These are phyloP conservation scores for Mungos mungo DNA, from an alignment of 2,113 vertebrate genomes.

Conservation along the genomic window DNA sequence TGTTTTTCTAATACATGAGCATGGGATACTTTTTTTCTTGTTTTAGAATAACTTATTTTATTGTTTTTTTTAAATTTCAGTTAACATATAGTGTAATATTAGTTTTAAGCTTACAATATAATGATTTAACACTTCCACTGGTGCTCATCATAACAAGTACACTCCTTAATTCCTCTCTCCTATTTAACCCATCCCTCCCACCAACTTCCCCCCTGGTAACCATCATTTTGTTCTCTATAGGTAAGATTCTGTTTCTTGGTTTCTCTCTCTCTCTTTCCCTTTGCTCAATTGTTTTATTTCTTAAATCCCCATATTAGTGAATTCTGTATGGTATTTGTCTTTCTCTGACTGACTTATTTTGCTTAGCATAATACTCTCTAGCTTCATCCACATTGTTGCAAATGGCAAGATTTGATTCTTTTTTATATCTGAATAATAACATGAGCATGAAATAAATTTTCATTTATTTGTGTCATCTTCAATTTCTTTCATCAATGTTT, in stretches of 20 bases:
- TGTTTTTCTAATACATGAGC: neutral
- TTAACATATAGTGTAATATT: neutral
- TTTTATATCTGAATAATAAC: neutral
- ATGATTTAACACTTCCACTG: neutral
- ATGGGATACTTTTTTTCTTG: neutral
- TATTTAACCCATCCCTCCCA: neutral
- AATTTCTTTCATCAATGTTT: neutral
- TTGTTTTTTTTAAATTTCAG: neutral
- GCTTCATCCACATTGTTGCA: neutral
- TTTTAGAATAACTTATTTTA: neutral
- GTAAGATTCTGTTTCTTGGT: neutral
- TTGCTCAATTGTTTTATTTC: neutral
- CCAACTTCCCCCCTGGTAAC: neutral
- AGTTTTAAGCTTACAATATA: neutral
- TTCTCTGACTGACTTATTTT: neutral
- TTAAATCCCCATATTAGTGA: neutral
- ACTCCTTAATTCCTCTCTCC: neutral
- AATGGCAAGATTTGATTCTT: neutral
- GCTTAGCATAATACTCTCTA: neutral
- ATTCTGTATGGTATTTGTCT: neutral
- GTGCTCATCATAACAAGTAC: neutral
- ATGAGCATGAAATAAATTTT: neutral
- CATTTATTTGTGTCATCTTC: neutral
- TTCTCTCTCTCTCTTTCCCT: neutral
- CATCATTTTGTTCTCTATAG: neutral